Percentiles rank a stretch among this genome's conserved stretches.
phyloP scores from a whole-genome alignment of 2,888 invertebrate genomes.

The Clusia tigrina region DNA sequence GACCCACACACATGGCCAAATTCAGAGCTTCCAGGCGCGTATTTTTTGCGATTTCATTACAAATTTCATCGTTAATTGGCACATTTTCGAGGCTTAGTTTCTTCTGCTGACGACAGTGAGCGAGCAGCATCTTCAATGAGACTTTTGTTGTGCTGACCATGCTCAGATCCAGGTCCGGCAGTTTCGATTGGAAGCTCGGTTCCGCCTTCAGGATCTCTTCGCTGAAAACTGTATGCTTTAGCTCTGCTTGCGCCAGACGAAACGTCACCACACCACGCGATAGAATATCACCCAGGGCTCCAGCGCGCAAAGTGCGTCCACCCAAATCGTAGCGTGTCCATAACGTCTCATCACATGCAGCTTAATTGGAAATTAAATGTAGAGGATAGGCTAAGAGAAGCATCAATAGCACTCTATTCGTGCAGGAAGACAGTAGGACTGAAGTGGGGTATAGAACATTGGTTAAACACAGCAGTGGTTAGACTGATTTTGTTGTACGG shows the following conservation, averaged over 20 bases:
- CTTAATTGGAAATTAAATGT: too few relatives aligned
- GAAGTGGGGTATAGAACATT: too few relatives aligned
- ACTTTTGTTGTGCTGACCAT: slow-evolving; percentile 73
- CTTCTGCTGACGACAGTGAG: slow-evolving; percentile 74
- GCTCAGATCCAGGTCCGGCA: slow-evolving; percentile 88
- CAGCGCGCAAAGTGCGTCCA: slow-evolving; percentile 72
- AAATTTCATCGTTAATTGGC: slow-evolving; percentile 70
- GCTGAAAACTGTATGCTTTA: slow-evolving; percentile 67
- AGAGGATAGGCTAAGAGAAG: too few relatives aligned
- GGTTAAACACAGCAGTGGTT: too few relatives aligned
- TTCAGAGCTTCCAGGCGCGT: slow-evolving; percentile 80
- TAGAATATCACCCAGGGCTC: slow-evolving; percentile 77
- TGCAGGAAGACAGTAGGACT: too few relatives aligned
- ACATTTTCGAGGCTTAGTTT: slow-evolving; percentile 88
- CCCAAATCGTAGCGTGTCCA: slow-evolving; percentile 88
- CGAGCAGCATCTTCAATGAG: slow-evolving; percentile 70
- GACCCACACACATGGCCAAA: slow-evolving; percentile 80
- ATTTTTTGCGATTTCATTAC: slow-evolving; percentile 74
- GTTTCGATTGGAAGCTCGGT: slow-evolving; percentile 66
- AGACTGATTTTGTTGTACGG: too few relatives aligned
- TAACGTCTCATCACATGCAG: slow-evolving; percentile 83
- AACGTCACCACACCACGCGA: slow-evolving; percentile 79
- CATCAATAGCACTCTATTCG: too few relatives aligned
- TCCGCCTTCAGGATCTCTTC: slow-evolving; percentile 54
- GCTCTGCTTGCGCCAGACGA: slow-evolving; percentile 79